phyloP scores from a whole-genome alignment of 2,888 invertebrate genomes.

The Metallyticus violacea region DNA sequence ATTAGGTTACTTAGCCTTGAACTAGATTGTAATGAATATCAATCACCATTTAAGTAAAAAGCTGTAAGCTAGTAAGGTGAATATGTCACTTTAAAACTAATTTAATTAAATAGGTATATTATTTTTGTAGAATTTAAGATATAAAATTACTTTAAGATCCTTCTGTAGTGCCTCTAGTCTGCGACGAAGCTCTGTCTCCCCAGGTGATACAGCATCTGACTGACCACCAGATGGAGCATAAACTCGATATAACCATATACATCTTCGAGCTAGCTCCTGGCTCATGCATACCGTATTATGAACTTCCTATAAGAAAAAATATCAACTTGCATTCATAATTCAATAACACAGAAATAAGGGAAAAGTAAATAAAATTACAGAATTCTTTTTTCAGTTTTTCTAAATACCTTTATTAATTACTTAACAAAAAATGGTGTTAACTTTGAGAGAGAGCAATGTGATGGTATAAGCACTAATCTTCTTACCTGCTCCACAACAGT shows the following conservation, averaged over 20 bases:
- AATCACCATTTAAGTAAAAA: no score
- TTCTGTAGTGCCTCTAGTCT: conserved; percentile 67
- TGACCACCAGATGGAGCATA: conserved; percentile 53
- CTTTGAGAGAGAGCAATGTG: no score
- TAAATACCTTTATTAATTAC: background rate
- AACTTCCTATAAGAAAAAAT: conserved; percentile 58
- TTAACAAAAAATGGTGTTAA: no score
- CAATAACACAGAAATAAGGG: background rate
- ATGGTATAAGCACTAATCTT: background rate
- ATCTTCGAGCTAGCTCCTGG: conserved; percentile 72
- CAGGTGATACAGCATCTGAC: conserved; percentile 43
- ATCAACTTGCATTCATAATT: background rate
- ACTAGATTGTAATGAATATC: no score
- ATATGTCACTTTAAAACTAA: background rate
- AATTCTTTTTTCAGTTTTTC: background rate
- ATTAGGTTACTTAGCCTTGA: no score
- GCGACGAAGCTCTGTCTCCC: conserved; percentile 64
- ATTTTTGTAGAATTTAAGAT: background rate
- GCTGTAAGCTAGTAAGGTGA: background rate
- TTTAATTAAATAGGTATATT: background rate
- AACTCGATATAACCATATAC: conserved; percentile 73
- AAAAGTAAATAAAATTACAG: background rate
- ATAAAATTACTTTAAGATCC: conserved; percentile 61
- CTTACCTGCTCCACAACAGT: conserved; percentile 75
- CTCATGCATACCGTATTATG: conserved; percentile 79